Percentiles rank a stretch among this genome's conserved stretches.
Evolutionary conservation across 2,888 invertebrate genomes (phyloP).

Genomic region (Gymnocheta viridis): DNA sequence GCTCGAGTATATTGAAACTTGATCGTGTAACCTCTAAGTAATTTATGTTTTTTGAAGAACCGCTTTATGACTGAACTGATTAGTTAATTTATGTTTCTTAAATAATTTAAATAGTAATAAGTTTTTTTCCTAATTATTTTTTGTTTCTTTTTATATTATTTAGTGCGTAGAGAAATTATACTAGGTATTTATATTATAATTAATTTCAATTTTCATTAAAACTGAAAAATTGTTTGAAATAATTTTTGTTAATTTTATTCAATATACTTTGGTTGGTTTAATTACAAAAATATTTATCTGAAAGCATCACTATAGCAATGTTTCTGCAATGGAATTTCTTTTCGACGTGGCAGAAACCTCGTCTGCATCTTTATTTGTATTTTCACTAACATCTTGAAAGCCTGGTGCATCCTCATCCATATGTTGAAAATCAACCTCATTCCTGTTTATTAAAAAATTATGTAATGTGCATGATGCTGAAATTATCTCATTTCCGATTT

Average conservation of each 20-base stretch:
- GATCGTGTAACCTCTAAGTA: too few species aligned
- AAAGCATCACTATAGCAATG: neutral
- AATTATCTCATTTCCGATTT: neutral
- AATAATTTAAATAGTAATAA: too few species aligned
- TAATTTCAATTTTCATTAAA: too few species aligned
- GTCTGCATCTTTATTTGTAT: neutral
- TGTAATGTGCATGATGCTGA: neutral
- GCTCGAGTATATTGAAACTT: too few species aligned
- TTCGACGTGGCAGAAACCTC: neutral
- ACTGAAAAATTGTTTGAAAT: neutral
- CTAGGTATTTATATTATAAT: too few species aligned
- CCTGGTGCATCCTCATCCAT: neutral
- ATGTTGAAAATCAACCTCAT: neutral
- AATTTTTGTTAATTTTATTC: neutral
- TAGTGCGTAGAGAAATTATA: too few species aligned
- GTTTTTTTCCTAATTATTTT: too few species aligned
- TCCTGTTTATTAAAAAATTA: neutral
- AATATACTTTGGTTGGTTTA: neutral
- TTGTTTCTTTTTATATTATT: too few species aligned
- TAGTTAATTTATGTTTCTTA: too few species aligned
- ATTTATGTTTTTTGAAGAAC: too few species aligned
- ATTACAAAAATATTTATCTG: neutral
- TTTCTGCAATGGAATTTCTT: conserved; percentile 1
- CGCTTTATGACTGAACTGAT: too few species aligned
- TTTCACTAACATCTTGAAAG: neutral